A percentile compares a stretch with the other conserved stretches of the same genome.
These are phyloP conservation scores for Trichonephila clavata DNA, from an alignment of 1,140 invertebrate species.

Conservation along the genomic window DNA sequence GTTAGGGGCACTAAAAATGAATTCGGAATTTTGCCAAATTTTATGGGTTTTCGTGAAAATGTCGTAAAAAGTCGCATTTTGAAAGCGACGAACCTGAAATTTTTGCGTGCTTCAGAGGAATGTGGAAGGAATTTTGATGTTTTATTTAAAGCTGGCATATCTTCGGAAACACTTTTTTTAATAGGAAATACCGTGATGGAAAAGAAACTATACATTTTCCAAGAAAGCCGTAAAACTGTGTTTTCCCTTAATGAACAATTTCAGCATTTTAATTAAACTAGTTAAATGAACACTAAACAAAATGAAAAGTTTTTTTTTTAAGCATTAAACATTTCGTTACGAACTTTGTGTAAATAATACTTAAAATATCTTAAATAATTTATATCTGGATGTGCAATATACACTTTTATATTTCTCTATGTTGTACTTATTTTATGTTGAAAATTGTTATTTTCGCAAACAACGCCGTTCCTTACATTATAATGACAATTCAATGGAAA, in stretches of 20 bases:
- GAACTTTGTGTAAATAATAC: too few species aligned
- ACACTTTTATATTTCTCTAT: too few species aligned
- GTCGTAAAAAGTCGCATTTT: slow-evolving; percentile 1
- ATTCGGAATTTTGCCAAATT: slow-evolving; percentile 43
- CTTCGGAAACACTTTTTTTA: not conserved
- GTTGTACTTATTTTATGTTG: too few species aligned
- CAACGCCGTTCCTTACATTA: too few species aligned
- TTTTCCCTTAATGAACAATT: not conserved
- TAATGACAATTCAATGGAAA: too few species aligned
- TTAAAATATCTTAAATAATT: too few species aligned
- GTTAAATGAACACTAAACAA: too few species aligned
- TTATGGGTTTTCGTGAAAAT: slow-evolving; percentile 21
- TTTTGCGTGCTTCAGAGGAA: slow-evolving; percentile 9
- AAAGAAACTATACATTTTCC: not conserved
- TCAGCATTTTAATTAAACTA: too few species aligned
- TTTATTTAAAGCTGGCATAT: slow-evolving; percentile 1
- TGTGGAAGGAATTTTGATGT: slow-evolving; percentile 13
- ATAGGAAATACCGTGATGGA: not conserved
- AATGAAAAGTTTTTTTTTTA: too few species aligned
- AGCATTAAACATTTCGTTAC: too few species aligned
- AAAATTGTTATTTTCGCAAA: too few species aligned
- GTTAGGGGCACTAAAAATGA: slow-evolving; percentile 2
- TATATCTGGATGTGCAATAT: too few species aligned
- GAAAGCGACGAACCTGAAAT: not conserved
- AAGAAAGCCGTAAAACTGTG: not conserved